These are phyloP conservation scores for Sparus aurata DNA, from an alignment of 2,797 vertebrate species.

Conservation along the genomic window DNA sequence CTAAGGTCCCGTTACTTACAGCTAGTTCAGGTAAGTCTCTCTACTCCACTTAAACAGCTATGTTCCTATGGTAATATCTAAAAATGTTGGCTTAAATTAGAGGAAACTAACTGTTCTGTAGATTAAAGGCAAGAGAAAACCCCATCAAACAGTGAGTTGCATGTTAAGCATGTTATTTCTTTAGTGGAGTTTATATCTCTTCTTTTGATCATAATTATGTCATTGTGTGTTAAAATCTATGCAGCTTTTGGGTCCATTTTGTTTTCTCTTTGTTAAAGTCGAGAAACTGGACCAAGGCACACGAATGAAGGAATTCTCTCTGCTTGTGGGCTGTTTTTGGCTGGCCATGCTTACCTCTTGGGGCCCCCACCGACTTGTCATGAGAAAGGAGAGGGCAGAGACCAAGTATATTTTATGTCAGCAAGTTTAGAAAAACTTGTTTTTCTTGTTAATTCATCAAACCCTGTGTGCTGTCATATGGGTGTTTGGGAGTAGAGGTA, in stretches of 20 bases:
- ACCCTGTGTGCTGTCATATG: conserved; percentile 64
- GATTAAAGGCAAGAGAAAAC: conserved; percentile 57
- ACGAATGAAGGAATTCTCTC: conserved; percentile 62
- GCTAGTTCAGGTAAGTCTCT: conserved; percentile 16
- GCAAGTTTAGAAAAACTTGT: conserved; percentile 74
- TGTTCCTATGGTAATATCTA: conserved; percentile 37
- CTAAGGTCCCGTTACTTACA: conserved; percentile 34
- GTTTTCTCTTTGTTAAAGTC: conserved; percentile 39
- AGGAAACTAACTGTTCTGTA: conserved; percentile 35
- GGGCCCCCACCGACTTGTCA: conserved; percentile 40
- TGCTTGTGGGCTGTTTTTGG: conserved; percentile 44
- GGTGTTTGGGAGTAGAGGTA: conserved; percentile 72
- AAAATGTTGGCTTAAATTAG: conserved; percentile 31
- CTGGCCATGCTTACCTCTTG: conserved; percentile 28
- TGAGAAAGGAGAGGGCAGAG: conserved; percentile 61
- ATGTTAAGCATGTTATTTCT: conserved; percentile 40
- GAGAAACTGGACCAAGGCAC: conserved; percentile 51
- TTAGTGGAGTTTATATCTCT: conserved; percentile 49
- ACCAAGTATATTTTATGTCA: conserved; percentile 76
- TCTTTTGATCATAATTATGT: conserved; percentile 67
- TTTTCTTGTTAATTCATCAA: conserved; percentile 81
- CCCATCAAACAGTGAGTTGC: conserved; percentile 22
- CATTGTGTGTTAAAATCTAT: conserved; percentile 57
- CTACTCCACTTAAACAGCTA: conserved; percentile 18
- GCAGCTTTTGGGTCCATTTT: conserved; percentile 35